These are phyloP conservation scores for Cardinalis cardinalis DNA, from an alignment of 2,113 vertebrate genomes.

Conservation along the genomic window DNA sequence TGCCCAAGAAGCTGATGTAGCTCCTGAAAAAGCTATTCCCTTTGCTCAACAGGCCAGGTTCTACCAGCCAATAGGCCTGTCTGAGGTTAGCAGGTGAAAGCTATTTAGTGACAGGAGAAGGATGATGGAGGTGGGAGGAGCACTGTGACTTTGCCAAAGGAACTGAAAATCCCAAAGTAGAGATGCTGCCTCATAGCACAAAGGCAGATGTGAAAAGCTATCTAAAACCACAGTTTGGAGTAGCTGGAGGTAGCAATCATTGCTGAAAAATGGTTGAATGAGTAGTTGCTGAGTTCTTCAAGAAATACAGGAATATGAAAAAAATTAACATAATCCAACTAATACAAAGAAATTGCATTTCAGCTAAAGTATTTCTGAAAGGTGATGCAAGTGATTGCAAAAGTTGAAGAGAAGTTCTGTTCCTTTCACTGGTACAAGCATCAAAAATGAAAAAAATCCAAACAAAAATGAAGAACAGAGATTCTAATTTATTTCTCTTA, in stretches of 20 bases:
- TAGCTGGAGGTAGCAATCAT: not conserved
- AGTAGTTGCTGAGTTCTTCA: not conserved
- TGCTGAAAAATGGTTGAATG: not conserved
- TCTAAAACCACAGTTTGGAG: not conserved
- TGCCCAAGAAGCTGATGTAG: not conserved
- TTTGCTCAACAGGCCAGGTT: not conserved
- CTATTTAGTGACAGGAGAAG: not conserved
- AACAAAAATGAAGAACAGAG: not conserved
- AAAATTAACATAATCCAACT: not conserved
- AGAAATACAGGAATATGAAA: not conserved
- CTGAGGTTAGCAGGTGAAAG: not conserved
- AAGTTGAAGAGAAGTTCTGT: not conserved
- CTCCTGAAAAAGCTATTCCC: not conserved
- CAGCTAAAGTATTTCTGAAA: not conserved
- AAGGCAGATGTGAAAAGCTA: not conserved
- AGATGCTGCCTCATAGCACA: not conserved
- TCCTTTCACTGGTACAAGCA: not conserved
- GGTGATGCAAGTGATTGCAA: fast-evolving
- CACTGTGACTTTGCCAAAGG: not conserved
- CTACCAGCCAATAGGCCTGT: not conserved
- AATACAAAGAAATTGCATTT: not conserved
- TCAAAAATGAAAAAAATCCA: not conserved
- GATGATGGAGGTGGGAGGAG: not conserved
- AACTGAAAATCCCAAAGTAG: not conserved
- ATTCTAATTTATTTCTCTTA: not conserved